phyloP scores from a whole-genome alignment of 2,888 invertebrate species.

The Tetanocera ferruginea region DNA sequence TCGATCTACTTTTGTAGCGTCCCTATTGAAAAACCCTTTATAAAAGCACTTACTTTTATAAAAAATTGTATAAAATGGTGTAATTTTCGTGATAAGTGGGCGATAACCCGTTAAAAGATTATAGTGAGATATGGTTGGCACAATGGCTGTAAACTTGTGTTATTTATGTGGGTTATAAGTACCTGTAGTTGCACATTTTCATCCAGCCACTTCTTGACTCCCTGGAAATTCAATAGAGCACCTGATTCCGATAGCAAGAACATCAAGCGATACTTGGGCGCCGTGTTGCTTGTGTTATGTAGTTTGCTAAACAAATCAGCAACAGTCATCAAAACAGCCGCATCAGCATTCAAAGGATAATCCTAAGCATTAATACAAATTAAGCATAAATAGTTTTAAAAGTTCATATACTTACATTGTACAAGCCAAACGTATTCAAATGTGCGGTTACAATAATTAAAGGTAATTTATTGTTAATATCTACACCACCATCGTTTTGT shows the following conservation, averaged over 20 bases:
- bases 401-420: conserved; percentile 80
- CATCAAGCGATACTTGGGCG: conserved; percentile 83
- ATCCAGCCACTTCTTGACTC: conserved; percentile 96
- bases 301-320: conserved; percentile 89
- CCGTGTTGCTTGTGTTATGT: conserved; percentile 80
- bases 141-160: too few relatives aligned
- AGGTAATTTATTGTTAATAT: conserved; percentile 75
- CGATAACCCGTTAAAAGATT: too few relatives aligned
- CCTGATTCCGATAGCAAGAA: conserved; percentile 94
- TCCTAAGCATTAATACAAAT: conserved; percentile 73
- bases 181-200: conserved; percentile 77
- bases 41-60: too few relatives aligned
- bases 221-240: conserved; percentile 91
- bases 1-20: too few relatives aligned
- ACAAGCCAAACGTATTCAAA: conserved; percentile 91
- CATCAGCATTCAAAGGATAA: conserved; percentile 88
- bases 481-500: conserved; percentile 71
- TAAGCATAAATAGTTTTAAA: not conserved
- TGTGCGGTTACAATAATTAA: conserved; percentile 93
- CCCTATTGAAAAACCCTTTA: too few relatives aligned
- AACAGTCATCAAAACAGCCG: conserved; percentile 88
- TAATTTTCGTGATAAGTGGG: too few relatives aligned
- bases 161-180: conserved; percentile 42
- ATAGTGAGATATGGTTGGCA: too few relatives aligned
- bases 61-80: too few relatives aligned